Evolutionary conservation across 2,797 vertebrate species (phyloP).

Genomic region (Falco naumanni): DNA sequence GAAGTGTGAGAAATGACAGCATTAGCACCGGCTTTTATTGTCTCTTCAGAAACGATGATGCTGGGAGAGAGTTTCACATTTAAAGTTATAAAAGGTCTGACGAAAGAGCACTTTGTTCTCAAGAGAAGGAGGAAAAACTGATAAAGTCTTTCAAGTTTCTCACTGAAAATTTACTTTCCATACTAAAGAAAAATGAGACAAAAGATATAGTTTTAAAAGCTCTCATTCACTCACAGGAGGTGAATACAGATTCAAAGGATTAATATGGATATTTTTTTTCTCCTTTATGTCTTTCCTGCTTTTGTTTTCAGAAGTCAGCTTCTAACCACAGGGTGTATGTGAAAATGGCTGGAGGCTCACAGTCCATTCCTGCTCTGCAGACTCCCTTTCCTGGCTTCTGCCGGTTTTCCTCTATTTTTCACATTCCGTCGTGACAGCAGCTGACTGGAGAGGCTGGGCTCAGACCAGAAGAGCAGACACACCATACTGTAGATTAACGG

Average conservation of each 20-base stretch:
- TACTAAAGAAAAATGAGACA: conserved; percentile 67
- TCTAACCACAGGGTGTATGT: not conserved
- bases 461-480: not conserved
- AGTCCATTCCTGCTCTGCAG: not conserved
- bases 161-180: conserved; percentile 64
- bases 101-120: conserved; percentile 60
- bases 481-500: not conserved
- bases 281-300: not conserved
- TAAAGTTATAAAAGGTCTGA: conserved; percentile 62
- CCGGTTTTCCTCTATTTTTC: not conserved
- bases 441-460: not conserved
- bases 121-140: conserved; percentile 52
- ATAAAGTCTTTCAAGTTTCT: conserved; percentile 65
- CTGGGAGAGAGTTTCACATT: conserved; percentile 49
- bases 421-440: not conserved
- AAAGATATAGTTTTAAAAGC: conserved; percentile 47
- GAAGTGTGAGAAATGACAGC: conserved; percentile 53
- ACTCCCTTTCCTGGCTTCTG: not conserved
- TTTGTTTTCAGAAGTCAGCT: conserved; percentile 40
- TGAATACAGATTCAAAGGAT: conserved; percentile 52
- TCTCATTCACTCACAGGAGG: conserved; percentile 28
- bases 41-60: conserved; percentile 53
- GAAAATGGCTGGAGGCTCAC: conserved; percentile 5
- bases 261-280: conserved; percentile 8
- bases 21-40: conserved; percentile 48